Conservation (phyloP, 1,140 invertebrate species). For the Procambarus virginalis region DNA sequence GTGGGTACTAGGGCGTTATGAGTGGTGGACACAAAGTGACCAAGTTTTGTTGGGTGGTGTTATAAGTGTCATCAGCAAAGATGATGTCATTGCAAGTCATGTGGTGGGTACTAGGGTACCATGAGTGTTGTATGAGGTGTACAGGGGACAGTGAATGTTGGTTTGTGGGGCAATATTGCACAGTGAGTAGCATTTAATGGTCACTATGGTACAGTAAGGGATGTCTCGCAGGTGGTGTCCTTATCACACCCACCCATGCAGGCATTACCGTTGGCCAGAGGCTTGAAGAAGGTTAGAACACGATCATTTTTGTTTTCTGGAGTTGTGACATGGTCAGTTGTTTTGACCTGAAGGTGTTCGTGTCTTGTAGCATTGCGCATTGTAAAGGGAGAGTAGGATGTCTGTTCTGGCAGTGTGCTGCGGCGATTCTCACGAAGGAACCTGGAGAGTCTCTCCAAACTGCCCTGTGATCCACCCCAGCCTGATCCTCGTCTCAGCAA, state of each 20-base stretch:
- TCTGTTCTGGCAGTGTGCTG: neutral
- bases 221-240: slow-evolving; percentile 28
- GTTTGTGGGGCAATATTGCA: neutral
- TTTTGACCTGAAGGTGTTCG: neutral
- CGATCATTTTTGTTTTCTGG: slow-evolving; percentile 12
- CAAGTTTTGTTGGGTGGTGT: neutral
- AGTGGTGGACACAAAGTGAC: neutral
- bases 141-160: neutral
- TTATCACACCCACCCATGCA: slow-evolving; percentile 22
- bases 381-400: slow-evolving; percentile 7
- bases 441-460: slow-evolving; percentile 40
- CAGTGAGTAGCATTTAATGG: neutral
- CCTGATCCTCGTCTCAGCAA: slow-evolving; percentile 46
- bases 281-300: slow-evolving; percentile 43
- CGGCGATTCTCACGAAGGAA: slow-evolving; percentile 50
- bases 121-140: neutral
- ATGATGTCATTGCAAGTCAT: neutral
- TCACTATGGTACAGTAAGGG: neutral
- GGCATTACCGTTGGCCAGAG: slow-evolving; percentile 40
- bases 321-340: neutral
- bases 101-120: neutral
- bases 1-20: neutral
- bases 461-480: slow-evolving; percentile 53
- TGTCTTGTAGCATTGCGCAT: neutral
- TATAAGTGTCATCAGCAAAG: no score